Conservation (phyloP, 2,113 vertebrate genomes). For the Myiagra hebetior region DNA sequence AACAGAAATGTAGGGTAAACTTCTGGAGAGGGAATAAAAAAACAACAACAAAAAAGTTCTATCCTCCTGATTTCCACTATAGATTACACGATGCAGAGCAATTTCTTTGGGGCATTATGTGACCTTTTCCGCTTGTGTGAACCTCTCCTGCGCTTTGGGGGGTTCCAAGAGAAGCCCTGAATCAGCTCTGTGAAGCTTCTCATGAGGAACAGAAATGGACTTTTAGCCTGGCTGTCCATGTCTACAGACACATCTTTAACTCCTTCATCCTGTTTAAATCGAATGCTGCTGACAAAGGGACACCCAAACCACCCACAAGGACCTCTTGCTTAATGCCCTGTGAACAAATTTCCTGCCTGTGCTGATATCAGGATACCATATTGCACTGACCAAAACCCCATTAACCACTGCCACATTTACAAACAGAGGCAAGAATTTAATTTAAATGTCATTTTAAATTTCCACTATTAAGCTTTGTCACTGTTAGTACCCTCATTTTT, state of each 20-base stretch:
- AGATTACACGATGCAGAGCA: neutral
- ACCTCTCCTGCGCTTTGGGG: neutral
- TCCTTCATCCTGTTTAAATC: neutral
- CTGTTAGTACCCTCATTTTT: neutral
- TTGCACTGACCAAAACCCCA: slow-evolving; percentile 30
- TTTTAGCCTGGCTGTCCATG: neutral
- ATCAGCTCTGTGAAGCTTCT: neutral
- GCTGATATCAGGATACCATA: neutral
- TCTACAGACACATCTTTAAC: neutral
- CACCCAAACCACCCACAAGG: neutral
- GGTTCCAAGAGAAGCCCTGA: neutral
- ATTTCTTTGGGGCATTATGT: neutral
- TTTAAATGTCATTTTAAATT: slow-evolving; percentile 45
- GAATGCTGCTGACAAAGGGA: neutral
- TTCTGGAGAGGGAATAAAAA: neutral
- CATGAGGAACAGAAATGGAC: neutral
- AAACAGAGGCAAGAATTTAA: slow-evolving; percentile 51
- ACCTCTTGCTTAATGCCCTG: neutral
- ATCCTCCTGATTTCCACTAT: neutral
- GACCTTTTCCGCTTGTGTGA: neutral
- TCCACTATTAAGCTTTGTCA: neutral
- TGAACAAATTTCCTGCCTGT: neutral
- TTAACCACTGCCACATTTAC: slow-evolving; percentile 45
- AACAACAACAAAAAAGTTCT: neutral
- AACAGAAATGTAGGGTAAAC: slow-evolving; percentile 16